Conservation (phyloP, 1,140 invertebrate genomes). For the Drosophila varians region DNA sequence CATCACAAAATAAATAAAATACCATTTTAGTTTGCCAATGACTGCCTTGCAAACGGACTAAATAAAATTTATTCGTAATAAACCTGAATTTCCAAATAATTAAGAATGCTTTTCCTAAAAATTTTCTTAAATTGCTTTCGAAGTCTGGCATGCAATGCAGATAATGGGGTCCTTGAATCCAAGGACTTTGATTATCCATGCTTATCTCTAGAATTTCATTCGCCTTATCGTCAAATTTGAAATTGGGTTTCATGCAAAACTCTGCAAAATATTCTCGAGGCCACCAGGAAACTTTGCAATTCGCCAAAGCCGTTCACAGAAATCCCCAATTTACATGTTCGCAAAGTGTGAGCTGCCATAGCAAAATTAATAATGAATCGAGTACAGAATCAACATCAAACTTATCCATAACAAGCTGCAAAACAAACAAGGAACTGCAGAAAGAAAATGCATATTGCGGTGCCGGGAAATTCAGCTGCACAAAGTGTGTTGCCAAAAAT, state of each 20-base stretch:
- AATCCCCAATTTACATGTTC: slow-evolving; percentile 40
- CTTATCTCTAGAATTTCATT: slow-evolving; percentile 5
- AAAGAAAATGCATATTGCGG: slow-evolving; percentile 9
- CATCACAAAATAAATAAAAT: neutral
- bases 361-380: slow-evolving; percentile 48
- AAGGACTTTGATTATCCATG: slow-evolving; percentile 11
- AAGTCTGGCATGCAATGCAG: too few relatives aligned
- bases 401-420: slow-evolving; percentile 36
- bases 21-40: slow-evolving; percentile 4
- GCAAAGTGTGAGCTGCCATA: slow-evolving; percentile 32
- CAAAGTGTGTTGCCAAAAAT: slow-evolving; percentile 22
- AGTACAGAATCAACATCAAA: slow-evolving; percentile 35
- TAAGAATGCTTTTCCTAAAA: neutral
- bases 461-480: slow-evolving; percentile 14
- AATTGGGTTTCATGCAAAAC: slow-evolving; percentile 23
- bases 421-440: slow-evolving; percentile 24
- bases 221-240: slow-evolving; percentile 20
- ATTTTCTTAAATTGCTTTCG: too few relatives aligned
- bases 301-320: slow-evolving; percentile 13
- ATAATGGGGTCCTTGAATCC: slow-evolving; percentile 1
- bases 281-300: slow-evolving; percentile 17
- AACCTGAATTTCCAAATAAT: neutral
- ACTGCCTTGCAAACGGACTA: too few relatives aligned
- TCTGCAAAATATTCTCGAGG: slow-evolving; percentile 23
- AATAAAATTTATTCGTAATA: too few relatives aligned